Base-by-base conservation (phyloP, 2,113 vertebrate genomes). In the Coturnix japonica region DNA sequence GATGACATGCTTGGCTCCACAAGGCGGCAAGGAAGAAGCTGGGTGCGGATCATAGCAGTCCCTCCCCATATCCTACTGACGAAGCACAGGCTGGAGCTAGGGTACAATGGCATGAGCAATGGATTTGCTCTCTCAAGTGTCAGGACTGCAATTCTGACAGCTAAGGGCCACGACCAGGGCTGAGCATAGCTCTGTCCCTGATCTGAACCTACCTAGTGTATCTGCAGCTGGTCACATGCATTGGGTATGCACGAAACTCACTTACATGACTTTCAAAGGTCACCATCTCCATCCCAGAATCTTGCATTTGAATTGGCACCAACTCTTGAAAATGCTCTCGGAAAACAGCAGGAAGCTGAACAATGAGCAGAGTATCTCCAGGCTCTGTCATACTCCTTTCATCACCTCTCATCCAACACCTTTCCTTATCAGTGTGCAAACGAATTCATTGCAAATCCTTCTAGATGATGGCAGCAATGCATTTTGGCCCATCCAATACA, bases 401-500 rank as follows among this genome's bases (percentile, higher is more conserved):
- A 5, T 65, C 26, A 69, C 30, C 53, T 13, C 23, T 37, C n/a
- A 65, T 21, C 14, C 59, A 91, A 46, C 11, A 44, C 0, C 1
- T 65, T 73, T 61, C 51, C 31, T 74, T 70, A 57, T 20, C 21
- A 30, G 11, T 23, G 31, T 3, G 31, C 43, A 67, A 80, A 11
- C 8, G 30, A 51, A 30, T 25, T 56, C 31, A n/a, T 8, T 73
- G 71, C 54, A 79, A n/a, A 49, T 17, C 35, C 71, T 91, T 79
- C 66, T 56, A 65, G 51, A 61, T 0, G 0, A 44, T 25, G 66
- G 67, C 5, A 18, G 49, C n/a, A 70, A 70, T 0, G 0, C 70
- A 64, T 25, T 47, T 39, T 0, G 0, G 53, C 37, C 61, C 4
- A 5, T 21, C 11, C 1, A 0, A 12, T 11, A 37, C 0, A 0